Percentiles rank a stretch among this genome's conserved stretches.
Evolutionary conservation across 1,140 invertebrate genomes (phyloP).

Genomic region (Microplitis demolitor): DNA sequence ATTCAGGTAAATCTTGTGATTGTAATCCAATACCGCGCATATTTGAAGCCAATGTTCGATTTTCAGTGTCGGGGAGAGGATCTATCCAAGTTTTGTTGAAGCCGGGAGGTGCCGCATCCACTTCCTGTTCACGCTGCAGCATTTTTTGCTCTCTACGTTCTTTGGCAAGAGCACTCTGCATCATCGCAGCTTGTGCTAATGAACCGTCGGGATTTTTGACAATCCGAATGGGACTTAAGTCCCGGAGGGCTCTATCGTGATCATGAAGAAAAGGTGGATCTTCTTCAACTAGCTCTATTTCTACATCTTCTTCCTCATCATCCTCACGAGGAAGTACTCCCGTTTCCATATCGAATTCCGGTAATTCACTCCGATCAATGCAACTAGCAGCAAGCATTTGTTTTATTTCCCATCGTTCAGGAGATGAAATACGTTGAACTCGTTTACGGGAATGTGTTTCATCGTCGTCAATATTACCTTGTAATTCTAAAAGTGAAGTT

Average conservation of each 20-base stretch:
- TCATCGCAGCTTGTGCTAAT: slow-evolving; percentile 97
- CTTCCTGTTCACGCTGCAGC: slow-evolving; percentile 88
- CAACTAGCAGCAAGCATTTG: slow-evolving; percentile 64
- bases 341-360: slow-evolving; percentile 90
- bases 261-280: slow-evolving; percentile 95
- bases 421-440: slow-evolving; percentile 92
- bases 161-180: slow-evolving; percentile 97
- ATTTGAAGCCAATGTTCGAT: slow-evolving; percentile 73
- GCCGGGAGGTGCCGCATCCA: slow-evolving; percentile 81
- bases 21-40: slow-evolving; percentile 83
- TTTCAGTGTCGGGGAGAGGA: slow-evolving; percentile 85
- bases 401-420: slow-evolving; percentile 91
- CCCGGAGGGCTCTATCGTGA: slow-evolving; percentile 85
- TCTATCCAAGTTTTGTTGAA: slow-evolving; percentile 95
- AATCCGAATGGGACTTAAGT: slow-evolving; percentile 94
- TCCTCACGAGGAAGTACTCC: slow-evolving; percentile 88
- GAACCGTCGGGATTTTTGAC: slow-evolving; percentile 99
- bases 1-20: slow-evolving; percentile 92
- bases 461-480: slow-evolving; percentile 74
- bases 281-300: slow-evolving; percentile 98
- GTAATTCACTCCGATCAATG: slow-evolving; percentile 79
- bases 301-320: slow-evolving; percentile 95
- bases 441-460: slow-evolving; percentile 78
- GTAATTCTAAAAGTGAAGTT: slow-evolving; percentile 72
- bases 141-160: slow-evolving; percentile 94